Evolutionary conservation across 2,888 invertebrate genomes (phyloP).

Genomic region (Tetheella fluctuosa): DNA sequence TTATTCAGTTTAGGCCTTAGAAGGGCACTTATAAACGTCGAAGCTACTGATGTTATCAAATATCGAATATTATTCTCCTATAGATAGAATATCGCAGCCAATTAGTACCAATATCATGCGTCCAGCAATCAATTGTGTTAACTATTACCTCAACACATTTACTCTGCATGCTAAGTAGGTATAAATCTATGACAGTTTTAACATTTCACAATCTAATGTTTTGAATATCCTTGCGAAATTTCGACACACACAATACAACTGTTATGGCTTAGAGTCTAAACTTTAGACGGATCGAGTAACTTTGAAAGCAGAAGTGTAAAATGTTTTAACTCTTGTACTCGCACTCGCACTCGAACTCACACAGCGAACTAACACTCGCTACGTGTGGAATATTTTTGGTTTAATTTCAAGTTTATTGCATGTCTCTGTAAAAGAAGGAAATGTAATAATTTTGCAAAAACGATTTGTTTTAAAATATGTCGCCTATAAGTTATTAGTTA

Average conservation of each 20-base stretch:
- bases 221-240: conserved; percentile 32
- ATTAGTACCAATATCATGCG: conserved; percentile 43
- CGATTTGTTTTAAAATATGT: too few species aligned
- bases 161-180: conserved; percentile 64
- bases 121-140: conserved; percentile 37
- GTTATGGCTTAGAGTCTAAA: too few species aligned
- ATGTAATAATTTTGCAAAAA: background rate
- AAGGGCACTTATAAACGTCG: too few species aligned
- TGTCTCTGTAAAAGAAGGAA: too few species aligned
- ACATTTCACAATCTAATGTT: conserved; percentile 54
- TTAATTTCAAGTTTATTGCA: too few species aligned
- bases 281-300: background rate
- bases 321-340: background rate
- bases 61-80: too few species aligned
- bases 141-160: conserved; percentile 54
- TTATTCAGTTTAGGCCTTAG: too few species aligned
- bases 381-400: too few species aligned
- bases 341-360: too few species aligned
- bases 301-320: background rate
- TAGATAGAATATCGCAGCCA: conserved; percentile 25
- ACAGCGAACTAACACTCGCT: too few species aligned
- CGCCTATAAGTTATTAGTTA: background rate
- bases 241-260: conserved; percentile 20
- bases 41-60: too few species aligned
- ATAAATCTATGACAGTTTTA: conserved; percentile 44